phyloP scores from a whole-genome alignment of 1,140 invertebrate species.

The Cherax quadricarinatus region DNA sequence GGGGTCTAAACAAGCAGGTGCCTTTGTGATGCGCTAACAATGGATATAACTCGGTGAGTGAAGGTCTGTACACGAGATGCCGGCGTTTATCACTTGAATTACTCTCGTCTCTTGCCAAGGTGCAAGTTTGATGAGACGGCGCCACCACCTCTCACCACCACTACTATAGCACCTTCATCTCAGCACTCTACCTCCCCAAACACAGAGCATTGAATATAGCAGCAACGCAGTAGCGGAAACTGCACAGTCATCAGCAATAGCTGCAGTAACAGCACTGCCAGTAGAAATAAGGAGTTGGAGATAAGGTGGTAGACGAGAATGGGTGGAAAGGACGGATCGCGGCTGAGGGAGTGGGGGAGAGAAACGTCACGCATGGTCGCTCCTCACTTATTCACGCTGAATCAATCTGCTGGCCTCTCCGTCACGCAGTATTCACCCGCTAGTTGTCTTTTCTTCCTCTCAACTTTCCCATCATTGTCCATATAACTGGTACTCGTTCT shows the following conservation, averaged over 20 bases:
- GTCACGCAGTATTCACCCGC: conserved; percentile 18
- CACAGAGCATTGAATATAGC: too few species aligned
- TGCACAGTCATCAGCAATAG: too few species aligned
- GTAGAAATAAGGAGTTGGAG: background rate
- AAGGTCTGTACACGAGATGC: background rate
- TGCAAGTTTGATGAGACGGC: background rate
- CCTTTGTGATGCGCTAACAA: background rate
- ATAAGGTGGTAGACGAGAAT: background rate
- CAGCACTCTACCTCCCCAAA: too few species aligned
- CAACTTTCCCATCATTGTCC: background rate
- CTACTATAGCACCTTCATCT: too few species aligned
- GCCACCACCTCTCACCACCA: too few species aligned
- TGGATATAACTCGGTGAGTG: background rate
- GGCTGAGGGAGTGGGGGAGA: background rate
- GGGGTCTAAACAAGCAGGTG: background rate
- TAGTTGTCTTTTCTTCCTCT: background rate
- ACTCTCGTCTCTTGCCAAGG: background rate
- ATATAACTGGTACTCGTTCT: too few species aligned
- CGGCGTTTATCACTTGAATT: background rate
- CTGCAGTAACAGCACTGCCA: too few species aligned
- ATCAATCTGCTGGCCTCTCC: conserved; percentile 24
- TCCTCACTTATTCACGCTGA: conserved; percentile 40
- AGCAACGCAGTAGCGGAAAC: too few species aligned
- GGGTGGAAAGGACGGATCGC: background rate
- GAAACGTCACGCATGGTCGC: conserved; percentile 13